Evolutionary conservation across 2,113 vertebrate genomes (phyloP).

Genomic region (Hipposideros armiger): DNA sequence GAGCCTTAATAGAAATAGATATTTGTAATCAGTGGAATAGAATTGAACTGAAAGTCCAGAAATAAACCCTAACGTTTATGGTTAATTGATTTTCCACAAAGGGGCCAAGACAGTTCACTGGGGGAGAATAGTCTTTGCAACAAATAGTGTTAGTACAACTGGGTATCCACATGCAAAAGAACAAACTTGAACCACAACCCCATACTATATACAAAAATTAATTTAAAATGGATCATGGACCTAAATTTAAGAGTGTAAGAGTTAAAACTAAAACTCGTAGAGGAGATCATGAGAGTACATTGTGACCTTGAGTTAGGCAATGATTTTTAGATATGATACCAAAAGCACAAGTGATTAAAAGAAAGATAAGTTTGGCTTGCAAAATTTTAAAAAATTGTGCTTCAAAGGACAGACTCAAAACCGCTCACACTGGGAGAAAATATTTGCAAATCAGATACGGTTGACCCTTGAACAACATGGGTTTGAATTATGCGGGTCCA

Average conservation of each 20-base stretch:
- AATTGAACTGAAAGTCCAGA: conserved; percentile 1
- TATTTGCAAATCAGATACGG: background rate
- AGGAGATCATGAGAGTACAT: background rate
- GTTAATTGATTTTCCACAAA: background rate
- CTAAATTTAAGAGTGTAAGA: background rate
- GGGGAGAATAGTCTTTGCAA: background rate
- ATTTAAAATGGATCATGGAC: background rate
- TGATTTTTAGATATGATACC: background rate
- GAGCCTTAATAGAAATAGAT: background rate
- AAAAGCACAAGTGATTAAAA: background rate
- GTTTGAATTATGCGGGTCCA: background rate
- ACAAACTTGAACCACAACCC: background rate
- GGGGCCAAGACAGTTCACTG: background rate
- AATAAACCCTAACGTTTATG: background rate
- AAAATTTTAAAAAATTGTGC: background rate
- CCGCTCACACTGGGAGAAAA: background rate
- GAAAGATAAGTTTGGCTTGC: background rate
- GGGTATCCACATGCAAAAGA: background rate
- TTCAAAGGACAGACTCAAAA: background rate
- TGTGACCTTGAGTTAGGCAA: background rate
- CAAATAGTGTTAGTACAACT: background rate
- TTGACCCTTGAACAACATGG: background rate
- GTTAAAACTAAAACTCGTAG: background rate
- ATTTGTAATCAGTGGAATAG: background rate
- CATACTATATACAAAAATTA: background rate